A percentile compares a stretch with the other conserved stretches of the same genome.
phyloP scores from a whole-genome alignment of 2,113 vertebrate species.

The Hippotragus niger region DNA sequence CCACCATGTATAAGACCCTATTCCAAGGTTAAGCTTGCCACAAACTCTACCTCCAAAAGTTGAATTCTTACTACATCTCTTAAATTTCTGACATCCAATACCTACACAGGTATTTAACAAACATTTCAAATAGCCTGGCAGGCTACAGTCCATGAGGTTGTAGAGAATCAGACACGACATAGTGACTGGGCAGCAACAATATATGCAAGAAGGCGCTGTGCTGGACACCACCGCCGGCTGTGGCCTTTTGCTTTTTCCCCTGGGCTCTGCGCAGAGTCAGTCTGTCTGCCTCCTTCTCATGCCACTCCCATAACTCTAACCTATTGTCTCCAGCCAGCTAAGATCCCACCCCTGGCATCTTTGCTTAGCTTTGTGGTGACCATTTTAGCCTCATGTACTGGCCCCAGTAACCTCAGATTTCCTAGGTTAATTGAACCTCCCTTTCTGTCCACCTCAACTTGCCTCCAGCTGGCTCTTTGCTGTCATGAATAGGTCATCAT shows the following conservation, averaged over 20 bases:
- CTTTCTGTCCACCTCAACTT: neutral
- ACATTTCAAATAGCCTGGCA: neutral
- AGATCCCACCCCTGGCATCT: neutral
- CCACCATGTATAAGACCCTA: neutral
- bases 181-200: neutral
- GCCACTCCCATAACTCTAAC: neutral
- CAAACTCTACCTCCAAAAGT: neutral
- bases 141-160: neutral
- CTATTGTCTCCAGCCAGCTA: accelerated
- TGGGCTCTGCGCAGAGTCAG: neutral
- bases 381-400: neutral
- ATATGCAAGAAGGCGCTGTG: accelerated
- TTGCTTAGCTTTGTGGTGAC: neutral
- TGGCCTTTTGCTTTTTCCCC: neutral
- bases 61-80: neutral
- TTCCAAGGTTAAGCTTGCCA: neutral
- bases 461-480: neutral
- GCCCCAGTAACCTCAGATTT: neutral
- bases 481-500: accelerated
- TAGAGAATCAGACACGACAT: accelerated
- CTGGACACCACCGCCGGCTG: accelerated
- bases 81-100: neutral
- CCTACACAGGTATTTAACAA: neutral
- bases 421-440: no score
- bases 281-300: neutral